Percentiles rank a stretch among this genome's conserved stretches.
These are phyloP conservation scores for Pseudorhombus dupliciocellatus DNA, from an alignment of 2,113 vertebrate genomes.

Conservation along the genomic window DNA sequence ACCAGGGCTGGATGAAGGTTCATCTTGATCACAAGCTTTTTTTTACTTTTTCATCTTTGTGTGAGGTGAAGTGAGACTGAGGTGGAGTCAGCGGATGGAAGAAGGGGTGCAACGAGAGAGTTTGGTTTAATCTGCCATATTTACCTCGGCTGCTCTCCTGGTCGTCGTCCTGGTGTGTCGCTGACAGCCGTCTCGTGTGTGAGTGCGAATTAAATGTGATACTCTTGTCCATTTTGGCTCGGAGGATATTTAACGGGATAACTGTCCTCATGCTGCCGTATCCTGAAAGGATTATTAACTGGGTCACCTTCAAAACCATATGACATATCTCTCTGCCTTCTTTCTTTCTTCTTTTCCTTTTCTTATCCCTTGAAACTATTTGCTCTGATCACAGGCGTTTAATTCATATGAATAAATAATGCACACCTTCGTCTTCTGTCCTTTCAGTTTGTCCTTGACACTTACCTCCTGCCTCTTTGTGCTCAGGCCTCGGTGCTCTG, in stretches of 20 bases:
- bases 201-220: constrained; percentile 20
- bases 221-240: constrained; percentile 9
- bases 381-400: background rate
- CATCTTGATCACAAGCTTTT: background rate
- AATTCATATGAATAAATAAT: constrained; percentile 3
- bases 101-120: no score
- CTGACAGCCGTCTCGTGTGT: constrained; percentile 4
- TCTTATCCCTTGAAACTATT: constrained; percentile 7
- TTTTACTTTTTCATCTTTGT: no score
- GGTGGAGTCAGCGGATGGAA: no score
- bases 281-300: constrained; percentile 1
- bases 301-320: constrained; percentile 22
- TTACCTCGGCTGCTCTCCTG: constrained; percentile 17
- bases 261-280: constrained; percentile 3
- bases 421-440: background rate
- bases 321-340: background rate
- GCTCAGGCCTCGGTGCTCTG: constrained; percentile 21
- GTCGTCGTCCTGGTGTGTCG: constrained; percentile 26
- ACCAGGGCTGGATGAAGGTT: background rate
- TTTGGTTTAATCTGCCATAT: constrained; percentile 12
- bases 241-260: constrained; percentile 1
- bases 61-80: no score
- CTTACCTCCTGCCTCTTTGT: constrained; percentile 11
- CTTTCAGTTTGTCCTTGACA: background rate
- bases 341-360: background rate